phyloP scores from a whole-genome alignment of 2,888 invertebrate genomes.

The Ophraella communa region DNA sequence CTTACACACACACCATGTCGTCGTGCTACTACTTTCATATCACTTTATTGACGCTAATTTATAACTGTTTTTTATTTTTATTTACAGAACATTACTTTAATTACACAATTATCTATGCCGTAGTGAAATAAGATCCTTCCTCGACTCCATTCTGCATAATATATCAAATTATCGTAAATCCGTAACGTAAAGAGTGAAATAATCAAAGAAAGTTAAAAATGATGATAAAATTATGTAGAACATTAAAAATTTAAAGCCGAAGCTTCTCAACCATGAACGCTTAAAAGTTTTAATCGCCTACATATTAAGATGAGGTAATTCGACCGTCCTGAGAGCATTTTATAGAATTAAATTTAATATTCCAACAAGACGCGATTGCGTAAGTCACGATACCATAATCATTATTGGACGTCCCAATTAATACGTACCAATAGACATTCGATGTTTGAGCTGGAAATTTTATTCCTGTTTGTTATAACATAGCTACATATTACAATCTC shows the following conservation, averaged over 20 bases:
- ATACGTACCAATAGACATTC: background rate
- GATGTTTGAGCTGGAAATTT: too few species aligned
- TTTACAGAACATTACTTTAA: background rate
- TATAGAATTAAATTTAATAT: background rate
- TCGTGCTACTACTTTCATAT: too few species aligned
- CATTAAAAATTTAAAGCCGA: conserved; percentile 16
- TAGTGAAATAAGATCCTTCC: background rate
- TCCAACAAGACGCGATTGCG: background rate
- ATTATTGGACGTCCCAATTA: background rate
- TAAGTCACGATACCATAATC: background rate
- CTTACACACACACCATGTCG: too few species aligned
- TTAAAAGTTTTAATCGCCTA: background rate
- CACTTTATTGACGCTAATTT: too few species aligned
- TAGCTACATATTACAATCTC: too few species aligned
- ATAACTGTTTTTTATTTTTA: background rate
- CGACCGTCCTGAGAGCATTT: background rate
- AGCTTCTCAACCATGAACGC: conserved; percentile 21
- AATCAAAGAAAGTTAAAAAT: conserved; percentile 5
- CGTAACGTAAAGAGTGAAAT: background rate
- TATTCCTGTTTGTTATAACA: too few species aligned
- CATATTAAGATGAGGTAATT: conserved; percentile 17
- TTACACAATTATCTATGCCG: background rate
- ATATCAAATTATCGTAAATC: background rate
- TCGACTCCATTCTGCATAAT: background rate
- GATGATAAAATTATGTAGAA: background rate